Base-by-base conservation (phyloP, 2,888 invertebrate genomes). In the Ennomos fuscantarius region DNA sequence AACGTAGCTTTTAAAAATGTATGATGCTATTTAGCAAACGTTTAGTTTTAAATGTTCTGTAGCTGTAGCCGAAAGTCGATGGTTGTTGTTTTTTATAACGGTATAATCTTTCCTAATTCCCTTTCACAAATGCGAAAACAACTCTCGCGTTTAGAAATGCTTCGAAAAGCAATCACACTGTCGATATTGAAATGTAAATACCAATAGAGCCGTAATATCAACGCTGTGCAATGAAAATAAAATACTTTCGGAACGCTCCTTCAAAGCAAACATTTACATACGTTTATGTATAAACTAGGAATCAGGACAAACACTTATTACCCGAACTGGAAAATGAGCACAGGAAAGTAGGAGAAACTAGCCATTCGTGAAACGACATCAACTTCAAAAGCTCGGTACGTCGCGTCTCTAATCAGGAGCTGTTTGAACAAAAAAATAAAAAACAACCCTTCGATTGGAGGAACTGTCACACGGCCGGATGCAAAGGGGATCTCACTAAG, bases 401-500 rank as follows among this genome's bases (percentile, higher is more conserved):
- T 70, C 74, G 71, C 67, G 65, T 82, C 87, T 90, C 90, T 91
- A 92, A 92, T 92, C 91, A 92, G 84, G 74, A 81, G 69, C 74
- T 90, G 86, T 92, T 91, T 91, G 91, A 87, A 89, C 86, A 88
- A 85, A 89, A 87, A 80, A 85, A 79, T 81, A 79, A 81, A 85
- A 86, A 82, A 82, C 65, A 68, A 69, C 68, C 65, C 66, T 66
- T 66, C 87, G 88, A 86, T 88, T 84, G 87, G 81, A 84, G 82
- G 81, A 89, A 89, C 89, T 92, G 92, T 91, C 92, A 90, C 90
- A 84, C 82, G 86, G 82, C 79, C 86, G 88, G 88, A 92, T 91
- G 92, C 91, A 91, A 92, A 92, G 91, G 91, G 92, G 91, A 92
- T 92, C 89, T 88, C 83, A 86, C 89, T 91, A 90, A 91, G 92